Conservation (phyloP, 2,797 vertebrate genomes). For the Crax fasciolata region DNA sequence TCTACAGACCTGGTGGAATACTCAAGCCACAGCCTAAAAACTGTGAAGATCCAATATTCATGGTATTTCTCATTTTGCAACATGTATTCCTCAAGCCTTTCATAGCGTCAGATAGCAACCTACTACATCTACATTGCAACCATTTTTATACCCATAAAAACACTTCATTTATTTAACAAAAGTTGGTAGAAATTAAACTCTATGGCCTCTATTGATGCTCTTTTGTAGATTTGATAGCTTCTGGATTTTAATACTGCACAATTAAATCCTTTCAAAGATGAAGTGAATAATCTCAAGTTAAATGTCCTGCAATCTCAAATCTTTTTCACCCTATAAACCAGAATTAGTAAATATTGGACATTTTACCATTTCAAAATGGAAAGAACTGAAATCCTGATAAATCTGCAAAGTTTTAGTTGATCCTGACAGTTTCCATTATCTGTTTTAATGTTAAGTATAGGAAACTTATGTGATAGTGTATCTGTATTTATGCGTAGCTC, state of each 20-base stretch:
- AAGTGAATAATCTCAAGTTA: neutral
- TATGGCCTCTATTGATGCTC: neutral
- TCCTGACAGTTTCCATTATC: neutral
- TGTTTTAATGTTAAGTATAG: neutral
- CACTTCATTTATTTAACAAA: conserved; percentile 21
- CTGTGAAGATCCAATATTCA: neutral
- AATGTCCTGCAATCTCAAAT: neutral
- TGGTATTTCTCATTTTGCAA: conserved; percentile 34
- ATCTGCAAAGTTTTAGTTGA: neutral
- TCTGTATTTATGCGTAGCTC: neutral
- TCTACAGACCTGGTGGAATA: conserved; percentile 21
- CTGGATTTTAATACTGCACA: neutral
- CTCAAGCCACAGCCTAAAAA: neutral
- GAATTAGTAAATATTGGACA: neutral
- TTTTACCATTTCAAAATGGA: neutral
- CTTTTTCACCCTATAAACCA: neutral
- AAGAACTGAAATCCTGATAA: neutral
- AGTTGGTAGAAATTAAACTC: neutral
- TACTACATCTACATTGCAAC: neutral
- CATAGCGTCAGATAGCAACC: neutral
- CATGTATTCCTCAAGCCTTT: conserved; percentile 11
- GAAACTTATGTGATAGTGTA: neutral
- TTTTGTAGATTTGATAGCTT: neutral
- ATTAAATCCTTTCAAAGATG: conserved; percentile 4
- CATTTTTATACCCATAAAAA: neutral